Evolutionary conservation across 1,140 invertebrate genomes (phyloP).

Genomic region (Drosophila pseudoananassae): DNA sequence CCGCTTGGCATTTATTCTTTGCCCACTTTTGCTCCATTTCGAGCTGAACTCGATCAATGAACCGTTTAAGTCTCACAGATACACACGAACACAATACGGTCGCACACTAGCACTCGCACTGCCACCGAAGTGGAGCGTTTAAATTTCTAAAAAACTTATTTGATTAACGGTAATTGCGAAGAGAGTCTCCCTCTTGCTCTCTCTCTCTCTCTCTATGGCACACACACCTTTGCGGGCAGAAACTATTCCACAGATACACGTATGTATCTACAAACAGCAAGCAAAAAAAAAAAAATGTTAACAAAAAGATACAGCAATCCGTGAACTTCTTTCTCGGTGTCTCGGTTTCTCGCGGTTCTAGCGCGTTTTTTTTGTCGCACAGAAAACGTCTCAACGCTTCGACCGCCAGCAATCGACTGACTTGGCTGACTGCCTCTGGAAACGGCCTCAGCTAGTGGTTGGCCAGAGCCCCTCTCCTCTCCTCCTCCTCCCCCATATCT

Average conservation of each 20-base stretch:
- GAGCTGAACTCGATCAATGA: slow-evolving; percentile 76
- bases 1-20: slow-evolving; percentile 42
- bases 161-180: slow-evolving; percentile 76
- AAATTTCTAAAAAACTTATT: slow-evolving; percentile 82
- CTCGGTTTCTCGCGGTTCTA: slow-evolving; percentile 22
- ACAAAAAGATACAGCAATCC: slow-evolving; percentile 12
- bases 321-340: slow-evolving; percentile 17
- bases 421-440: slow-evolving; percentile 56
- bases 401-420: slow-evolving; percentile 68
- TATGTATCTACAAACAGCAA: slow-evolving; percentile 32
- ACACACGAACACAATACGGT: slow-evolving; percentile 18
- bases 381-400: slow-evolving; percentile 71
- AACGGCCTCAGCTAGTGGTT: slow-evolving; percentile 23
- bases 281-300: slow-evolving; percentile 37
- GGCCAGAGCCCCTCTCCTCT: slow-evolving; percentile 14
- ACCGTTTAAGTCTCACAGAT: slow-evolving; percentile 65
- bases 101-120: slow-evolving; percentile 14
- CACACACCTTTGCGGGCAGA: slow-evolving; percentile 26
- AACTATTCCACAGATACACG: slow-evolving; percentile 19
- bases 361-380: slow-evolving; percentile 34
- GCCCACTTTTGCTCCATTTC: slow-evolving; percentile 57
- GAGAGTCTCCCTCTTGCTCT: slow-evolving; percentile 36
- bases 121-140: slow-evolving; percentile 62
- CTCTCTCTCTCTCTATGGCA: slow-evolving; percentile 10
- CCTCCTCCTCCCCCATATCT: background rate